These are phyloP conservation scores for Girardia tigrina DNA, from an alignment of 2,888 invertebrate genomes.

Conservation along the genomic window DNA sequence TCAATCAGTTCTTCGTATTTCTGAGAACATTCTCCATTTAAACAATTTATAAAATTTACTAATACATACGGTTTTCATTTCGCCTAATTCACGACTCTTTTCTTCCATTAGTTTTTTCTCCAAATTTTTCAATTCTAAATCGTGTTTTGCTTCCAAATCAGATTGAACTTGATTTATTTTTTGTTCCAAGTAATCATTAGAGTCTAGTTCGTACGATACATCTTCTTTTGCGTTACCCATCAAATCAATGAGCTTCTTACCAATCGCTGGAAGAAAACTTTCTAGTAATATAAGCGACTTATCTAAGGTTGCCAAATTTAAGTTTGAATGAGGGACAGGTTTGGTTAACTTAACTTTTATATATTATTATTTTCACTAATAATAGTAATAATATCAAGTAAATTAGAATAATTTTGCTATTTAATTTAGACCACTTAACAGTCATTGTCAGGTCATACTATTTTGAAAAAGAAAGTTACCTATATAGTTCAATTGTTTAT, in stretches of 20 bases:
- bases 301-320: no score
- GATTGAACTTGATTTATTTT: not conserved
- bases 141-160: not conserved
- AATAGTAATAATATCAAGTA: no score
- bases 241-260: not conserved
- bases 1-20: not conserved
- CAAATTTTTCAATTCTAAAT: not conserved
- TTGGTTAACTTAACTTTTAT: no score
- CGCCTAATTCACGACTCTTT: not conserved
- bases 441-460: no score
- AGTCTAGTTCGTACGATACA: not conserved
- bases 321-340: no score
- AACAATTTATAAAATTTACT: not conserved
- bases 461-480: no score
- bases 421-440: no score
- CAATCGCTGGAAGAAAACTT: no score
- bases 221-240: not conserved
- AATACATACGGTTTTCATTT: not conserved
- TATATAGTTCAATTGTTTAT: no score
- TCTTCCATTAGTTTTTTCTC: not conserved
- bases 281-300: no score
- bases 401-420: no score
- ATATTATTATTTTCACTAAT: no score
- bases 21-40: not conserved
- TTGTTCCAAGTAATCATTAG: not conserved